These are phyloP conservation scores for Himalopsyche tibetana DNA, from an alignment of 2,888 invertebrate species.

Conservation along the genomic window DNA sequence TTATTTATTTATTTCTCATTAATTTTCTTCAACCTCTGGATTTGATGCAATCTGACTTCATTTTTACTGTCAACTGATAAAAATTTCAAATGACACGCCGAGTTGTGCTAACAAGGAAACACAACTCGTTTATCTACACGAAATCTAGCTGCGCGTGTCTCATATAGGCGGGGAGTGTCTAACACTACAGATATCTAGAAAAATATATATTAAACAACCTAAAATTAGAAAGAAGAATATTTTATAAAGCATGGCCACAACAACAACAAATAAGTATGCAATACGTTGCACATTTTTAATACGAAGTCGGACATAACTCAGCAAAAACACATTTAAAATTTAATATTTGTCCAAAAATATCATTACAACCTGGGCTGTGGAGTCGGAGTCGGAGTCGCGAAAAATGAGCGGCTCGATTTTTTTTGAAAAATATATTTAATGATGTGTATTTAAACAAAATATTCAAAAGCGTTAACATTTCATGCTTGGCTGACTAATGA, in stretches of 20 bases:
- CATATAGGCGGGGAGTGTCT: slow-evolving; percentile 40
- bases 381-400: too few species aligned
- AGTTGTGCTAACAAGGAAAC: slow-evolving; percentile 37
- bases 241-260: neutral
- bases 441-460: too few species aligned
- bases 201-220: neutral
- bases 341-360: too few species aligned
- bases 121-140: slow-evolving; percentile 4
- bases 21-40: slow-evolving; percentile 31
- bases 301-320: too few species aligned
- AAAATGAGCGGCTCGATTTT: too few species aligned
- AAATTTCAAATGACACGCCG: slow-evolving; percentile 35
- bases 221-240: neutral
- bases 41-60: slow-evolving; percentile 32
- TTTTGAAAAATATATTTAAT: too few species aligned
- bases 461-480: too few species aligned
- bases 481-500: too few species aligned
- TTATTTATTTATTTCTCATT: slow-evolving; percentile 18
- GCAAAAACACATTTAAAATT: too few species aligned
- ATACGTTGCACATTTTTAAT: too few species aligned
- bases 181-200: neutral
- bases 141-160: slow-evolving; percentile 40
- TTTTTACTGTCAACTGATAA: slow-evolving; percentile 42
- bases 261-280: too few species aligned
- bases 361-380: too few species aligned